A percentile compares a stretch with the other conserved stretches of the same genome.
These are phyloP conservation scores for human DNA, from an alignment of 2,113 vertebrate genomes.

Conservation along the genomic window DNA sequence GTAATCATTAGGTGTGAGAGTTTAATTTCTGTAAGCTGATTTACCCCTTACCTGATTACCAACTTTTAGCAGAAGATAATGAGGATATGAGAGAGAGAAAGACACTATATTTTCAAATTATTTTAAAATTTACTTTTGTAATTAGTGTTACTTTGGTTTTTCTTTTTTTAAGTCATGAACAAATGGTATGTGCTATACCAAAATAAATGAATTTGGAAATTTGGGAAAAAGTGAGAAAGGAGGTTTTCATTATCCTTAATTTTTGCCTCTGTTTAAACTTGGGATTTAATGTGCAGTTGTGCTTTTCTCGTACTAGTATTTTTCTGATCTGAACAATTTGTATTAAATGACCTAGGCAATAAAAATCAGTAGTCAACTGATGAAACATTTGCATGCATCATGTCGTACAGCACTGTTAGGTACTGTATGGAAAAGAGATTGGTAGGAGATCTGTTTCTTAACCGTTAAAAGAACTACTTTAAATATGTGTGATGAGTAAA, in stretches of 20 bases:
- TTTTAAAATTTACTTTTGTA: slow-evolving; percentile 21
- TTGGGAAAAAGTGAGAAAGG: not conserved
- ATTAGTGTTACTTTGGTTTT: not conserved
- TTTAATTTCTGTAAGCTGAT: not conserved
- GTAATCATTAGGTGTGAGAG: not conserved
- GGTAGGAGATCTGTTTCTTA: not conserved
- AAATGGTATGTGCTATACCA: not conserved
- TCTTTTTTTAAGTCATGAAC: slow-evolving; percentile 15
- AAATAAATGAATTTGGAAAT: not conserved
- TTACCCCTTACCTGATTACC: not conserved
- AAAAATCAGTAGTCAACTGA: not conserved
- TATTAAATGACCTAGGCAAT: not conserved
- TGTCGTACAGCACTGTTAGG: not conserved
- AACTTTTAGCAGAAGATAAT: not conserved
- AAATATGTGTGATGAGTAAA: not conserved
- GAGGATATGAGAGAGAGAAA: not conserved
- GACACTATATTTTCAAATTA: not conserved
- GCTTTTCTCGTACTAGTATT: not conserved
- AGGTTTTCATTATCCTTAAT: not conserved
- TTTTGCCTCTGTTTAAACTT: not conserved
- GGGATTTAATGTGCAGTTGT: not conserved
- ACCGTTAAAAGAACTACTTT: not conserved
- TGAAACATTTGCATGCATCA: not conserved
- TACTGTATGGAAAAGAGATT: too few relatives aligned
- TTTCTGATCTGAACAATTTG: not conserved